Conservation (phyloP, 2,888 invertebrate genomes). For the Adineta ricciae region DNA sequence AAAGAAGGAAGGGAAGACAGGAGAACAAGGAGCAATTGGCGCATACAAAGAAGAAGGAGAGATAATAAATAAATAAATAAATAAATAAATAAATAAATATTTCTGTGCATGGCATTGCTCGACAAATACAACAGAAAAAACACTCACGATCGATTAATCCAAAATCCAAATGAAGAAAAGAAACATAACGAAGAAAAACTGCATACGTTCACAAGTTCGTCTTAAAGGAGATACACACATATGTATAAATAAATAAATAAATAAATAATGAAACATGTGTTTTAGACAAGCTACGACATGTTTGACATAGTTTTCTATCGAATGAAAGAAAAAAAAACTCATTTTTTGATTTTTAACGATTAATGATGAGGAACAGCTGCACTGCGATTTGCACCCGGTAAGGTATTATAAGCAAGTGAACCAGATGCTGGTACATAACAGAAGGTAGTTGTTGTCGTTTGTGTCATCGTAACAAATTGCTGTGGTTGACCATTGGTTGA, state of each 20-base stretch:
- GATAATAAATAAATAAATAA: background rate
- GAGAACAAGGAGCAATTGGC: background rate
- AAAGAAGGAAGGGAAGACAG: background rate
- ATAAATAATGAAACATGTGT: background rate
- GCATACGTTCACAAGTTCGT: background rate
- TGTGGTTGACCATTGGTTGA: background rate
- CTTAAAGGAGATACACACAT: background rate
- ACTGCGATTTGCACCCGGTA: background rate
- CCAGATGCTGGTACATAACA: background rate
- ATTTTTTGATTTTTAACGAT: background rate
- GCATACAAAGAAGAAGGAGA: background rate
- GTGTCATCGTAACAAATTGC: slow-evolving; percentile 4
- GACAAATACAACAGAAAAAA: slow-evolving; percentile 1
- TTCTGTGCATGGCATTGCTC: background rate
- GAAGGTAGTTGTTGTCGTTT: background rate
- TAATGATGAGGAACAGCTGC: background rate
- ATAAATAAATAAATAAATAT: background rate
- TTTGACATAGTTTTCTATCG: background rate
- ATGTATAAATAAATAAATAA: background rate
- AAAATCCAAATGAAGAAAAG: background rate
- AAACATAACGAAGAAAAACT: background rate
- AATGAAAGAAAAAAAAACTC: background rate
- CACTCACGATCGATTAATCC: background rate
- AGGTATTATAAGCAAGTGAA: background rate
- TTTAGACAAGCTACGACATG: background rate